Evolutionary conservation across 2,113 vertebrate genomes (phyloP).

Genomic region (Pyrgilauda ruficollis): DNA sequence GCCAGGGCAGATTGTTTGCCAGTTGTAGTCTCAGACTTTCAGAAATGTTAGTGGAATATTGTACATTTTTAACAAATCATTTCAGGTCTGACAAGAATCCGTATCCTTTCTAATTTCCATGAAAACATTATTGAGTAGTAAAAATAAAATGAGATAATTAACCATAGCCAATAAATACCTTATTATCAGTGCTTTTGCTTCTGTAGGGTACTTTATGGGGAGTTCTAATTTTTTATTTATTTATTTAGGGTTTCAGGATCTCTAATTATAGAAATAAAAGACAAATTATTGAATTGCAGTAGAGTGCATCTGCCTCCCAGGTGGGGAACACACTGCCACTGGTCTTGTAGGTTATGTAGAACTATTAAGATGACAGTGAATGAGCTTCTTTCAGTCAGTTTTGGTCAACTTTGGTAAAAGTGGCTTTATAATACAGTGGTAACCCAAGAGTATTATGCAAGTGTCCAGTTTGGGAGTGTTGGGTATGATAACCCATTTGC

Average conservation of each 20-base stretch:
- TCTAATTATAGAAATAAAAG: background rate
- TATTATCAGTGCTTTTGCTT: background rate
- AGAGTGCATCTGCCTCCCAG: background rate
- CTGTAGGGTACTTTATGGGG: background rate
- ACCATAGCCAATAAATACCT: background rate
- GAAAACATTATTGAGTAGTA: background rate
- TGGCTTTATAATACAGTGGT: background rate
- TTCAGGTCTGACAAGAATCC: background rate
- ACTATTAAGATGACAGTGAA: background rate
- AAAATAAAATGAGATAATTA: constrained; percentile 13
- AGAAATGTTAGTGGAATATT: background rate
- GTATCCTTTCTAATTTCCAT: background rate
- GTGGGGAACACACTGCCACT: background rate
- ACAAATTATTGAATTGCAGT: background rate
- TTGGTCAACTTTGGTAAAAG: background rate
- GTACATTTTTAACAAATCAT: background rate
- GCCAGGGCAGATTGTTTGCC: background rate
- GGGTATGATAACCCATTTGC: background rate
- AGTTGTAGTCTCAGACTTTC: background rate
- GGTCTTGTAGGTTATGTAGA: background rate
- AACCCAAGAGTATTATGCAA: background rate
- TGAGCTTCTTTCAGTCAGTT: background rate
- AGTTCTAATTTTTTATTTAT: background rate
- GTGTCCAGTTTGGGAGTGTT: background rate
- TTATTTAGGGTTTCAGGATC: background rate